A percentile compares a stretch with the other conserved stretches of the same genome.
Conservation (phyloP, 2,888 invertebrate species). For the Hipparchia semele region DNA sequence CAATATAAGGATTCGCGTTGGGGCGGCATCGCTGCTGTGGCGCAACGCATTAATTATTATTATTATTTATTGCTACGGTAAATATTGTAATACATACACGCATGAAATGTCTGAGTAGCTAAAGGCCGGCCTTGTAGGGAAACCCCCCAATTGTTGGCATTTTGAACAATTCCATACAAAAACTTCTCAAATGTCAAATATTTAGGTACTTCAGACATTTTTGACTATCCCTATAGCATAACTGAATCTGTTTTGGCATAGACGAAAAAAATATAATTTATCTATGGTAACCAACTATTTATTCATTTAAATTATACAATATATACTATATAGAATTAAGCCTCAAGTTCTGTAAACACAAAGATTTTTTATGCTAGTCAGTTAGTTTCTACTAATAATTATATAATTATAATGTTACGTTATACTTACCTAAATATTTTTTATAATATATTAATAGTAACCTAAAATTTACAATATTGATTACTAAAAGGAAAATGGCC, state of each 20-base stretch:
- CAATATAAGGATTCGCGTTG: no score
- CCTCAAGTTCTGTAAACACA: conserved; percentile 32
- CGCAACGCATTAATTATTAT: no score
- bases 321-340: conserved; percentile 18
- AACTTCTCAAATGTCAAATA: no score
- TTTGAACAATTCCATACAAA: no score
- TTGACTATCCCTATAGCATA: no score
- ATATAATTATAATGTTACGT: conserved; percentile 1
- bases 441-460: conserved; percentile 15
- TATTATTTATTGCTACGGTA: no score
- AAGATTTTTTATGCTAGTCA: conserved; percentile 10
- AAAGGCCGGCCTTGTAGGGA: no score
- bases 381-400: conserved; percentile 7
- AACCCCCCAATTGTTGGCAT: no score
- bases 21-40: no score
- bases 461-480: conserved; percentile 27
- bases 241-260: conserved; percentile 15
- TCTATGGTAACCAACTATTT: conserved; percentile 34
- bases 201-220: no score
- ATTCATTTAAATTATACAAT: conserved; percentile 15
- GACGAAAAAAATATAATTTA: conserved; percentile 20
- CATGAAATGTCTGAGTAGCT: no score
- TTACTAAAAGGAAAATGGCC: conserved; percentile 25
- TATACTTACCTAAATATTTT: conserved; percentile 16
- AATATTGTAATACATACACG: no score